Percentiles rank a stretch among this genome's conserved stretches.
phyloP scores from a whole-genome alignment of 1,140 invertebrate genomes.

The Hypsibius dujardini region DNA sequence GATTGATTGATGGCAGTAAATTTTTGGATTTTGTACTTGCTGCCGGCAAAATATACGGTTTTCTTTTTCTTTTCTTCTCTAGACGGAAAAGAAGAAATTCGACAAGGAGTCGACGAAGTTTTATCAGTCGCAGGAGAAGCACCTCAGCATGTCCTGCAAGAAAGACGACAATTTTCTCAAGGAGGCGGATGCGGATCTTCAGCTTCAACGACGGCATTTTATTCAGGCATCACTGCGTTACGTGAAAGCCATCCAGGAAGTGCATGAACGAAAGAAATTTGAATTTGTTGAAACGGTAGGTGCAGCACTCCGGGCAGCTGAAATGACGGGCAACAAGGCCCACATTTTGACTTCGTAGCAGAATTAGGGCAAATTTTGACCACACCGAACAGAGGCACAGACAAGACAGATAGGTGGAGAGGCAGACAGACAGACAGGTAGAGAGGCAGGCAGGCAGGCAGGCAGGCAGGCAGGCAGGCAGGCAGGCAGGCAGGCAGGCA shows the following conservation, averaged over 20 bases:
- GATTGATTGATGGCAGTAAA: too few species aligned
- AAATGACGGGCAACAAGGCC: too few species aligned
- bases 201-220: constrained; percentile 85
- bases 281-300: constrained; percentile 90
- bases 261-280: constrained; percentile 93
- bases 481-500: too few species aligned
- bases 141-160: constrained; percentile 79
- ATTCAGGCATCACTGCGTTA: constrained; percentile 87
- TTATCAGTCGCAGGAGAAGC: constrained; percentile 80
- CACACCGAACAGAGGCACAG: too few species aligned
- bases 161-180: constrained; percentile 72
- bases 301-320: too few species aligned
- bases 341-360: too few species aligned
- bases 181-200: constrained; percentile 86
- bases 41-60: constrained; percentile 20
- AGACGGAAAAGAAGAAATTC: constrained; percentile 90
- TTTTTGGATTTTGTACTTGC: constrained; percentile 17
- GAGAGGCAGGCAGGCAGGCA: too few species aligned
- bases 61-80: constrained; percentile 22
- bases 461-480: too few species aligned
- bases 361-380: too few species aligned
- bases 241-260: constrained; percentile 83
- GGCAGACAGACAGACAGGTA: too few species aligned
- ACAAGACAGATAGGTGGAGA: too few species aligned
- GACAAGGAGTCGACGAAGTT: constrained; percentile 93